Conservation (phyloP, 2,888 invertebrate species). For the Lepeophtheirus nordmannii region DNA sequence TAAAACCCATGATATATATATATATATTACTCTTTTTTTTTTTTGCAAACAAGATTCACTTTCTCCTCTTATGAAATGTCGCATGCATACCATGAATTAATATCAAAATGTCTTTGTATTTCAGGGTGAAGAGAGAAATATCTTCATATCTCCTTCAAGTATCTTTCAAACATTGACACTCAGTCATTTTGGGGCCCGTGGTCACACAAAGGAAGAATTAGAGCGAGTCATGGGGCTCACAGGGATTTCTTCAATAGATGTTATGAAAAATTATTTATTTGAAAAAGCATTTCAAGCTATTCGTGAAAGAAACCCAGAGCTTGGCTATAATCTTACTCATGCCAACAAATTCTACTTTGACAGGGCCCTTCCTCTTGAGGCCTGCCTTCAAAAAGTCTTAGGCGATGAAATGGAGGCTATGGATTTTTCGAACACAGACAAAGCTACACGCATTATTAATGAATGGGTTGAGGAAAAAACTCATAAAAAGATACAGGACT, state of each 20-base stretch:
- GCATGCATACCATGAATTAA: too few species aligned
- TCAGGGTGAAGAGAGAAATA: conserved; percentile 38
- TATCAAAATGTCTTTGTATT: too few species aligned
- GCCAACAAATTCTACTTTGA: conserved; percentile 64
- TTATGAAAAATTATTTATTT: conserved; percentile 14
- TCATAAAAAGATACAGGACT: conserved; percentile 47
- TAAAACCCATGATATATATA: too few species aligned
- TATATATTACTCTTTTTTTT: too few species aligned
- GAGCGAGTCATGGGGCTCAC: not conserved
- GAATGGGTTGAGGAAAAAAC: conserved; percentile 22
- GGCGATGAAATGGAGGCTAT: conserved; percentile 32
- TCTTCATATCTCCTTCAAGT: conserved; percentile 76
- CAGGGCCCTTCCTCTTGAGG: conserved; percentile 40
- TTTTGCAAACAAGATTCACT: too few species aligned
- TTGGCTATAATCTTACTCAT: conserved; percentile 51
- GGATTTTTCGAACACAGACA: conserved; percentile 42
- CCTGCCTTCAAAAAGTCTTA: conserved; percentile 52
- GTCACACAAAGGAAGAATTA: conserved; percentile 46
- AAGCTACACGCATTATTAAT: conserved; percentile 19
- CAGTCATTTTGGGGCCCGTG: conserved; percentile 59
- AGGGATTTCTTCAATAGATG: not conserved
- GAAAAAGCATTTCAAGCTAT: conserved; percentile 19
- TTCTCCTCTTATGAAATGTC: too few species aligned
- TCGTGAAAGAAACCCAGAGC: conserved; percentile 18
- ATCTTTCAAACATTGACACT: conserved; percentile 63